Conservation (phyloP, 2,888 invertebrate species). For the Caenorhabditis zanzibari region DNA sequence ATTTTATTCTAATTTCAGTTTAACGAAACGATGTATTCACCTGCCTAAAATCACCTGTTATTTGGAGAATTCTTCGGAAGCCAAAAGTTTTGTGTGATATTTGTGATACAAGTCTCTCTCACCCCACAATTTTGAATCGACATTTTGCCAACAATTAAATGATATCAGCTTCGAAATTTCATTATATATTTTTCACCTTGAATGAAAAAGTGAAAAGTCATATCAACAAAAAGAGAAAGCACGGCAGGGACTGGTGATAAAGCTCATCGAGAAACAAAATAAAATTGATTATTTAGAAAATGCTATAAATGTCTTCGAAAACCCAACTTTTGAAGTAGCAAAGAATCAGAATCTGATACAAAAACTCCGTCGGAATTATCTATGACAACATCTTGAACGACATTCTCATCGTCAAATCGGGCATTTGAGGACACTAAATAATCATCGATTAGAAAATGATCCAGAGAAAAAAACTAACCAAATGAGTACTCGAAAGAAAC, state of each 20-base stretch:
- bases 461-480: slow-evolving; percentile 31
- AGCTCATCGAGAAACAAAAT: slow-evolving; percentile 20
- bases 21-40: slow-evolving; percentile 62
- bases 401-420: slow-evolving; percentile 37
- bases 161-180: slow-evolving; percentile 3
- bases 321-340: slow-evolving; percentile 17
- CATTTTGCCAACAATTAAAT: slow-evolving; percentile 24
- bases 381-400: not conserved
- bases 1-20: slow-evolving; percentile 53
- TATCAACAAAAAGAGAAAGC: slow-evolving; percentile 27
- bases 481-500: slow-evolving; percentile 72
- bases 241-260: slow-evolving; percentile 16
- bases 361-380: slow-evolving; percentile 45
- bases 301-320: slow-evolving; percentile 22
- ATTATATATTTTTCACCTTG: not conserved
- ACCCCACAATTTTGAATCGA: not conserved
- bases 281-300: not conserved
- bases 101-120: slow-evolving; percentile 18
- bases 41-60: slow-evolving; percentile 36
- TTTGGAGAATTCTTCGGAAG: slow-evolving; percentile 4
- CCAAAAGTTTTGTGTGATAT: slow-evolving; percentile 32
- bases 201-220: not conserved
- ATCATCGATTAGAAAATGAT: not conserved
- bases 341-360: slow-evolving; percentile 32
- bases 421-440: slow-evolving; percentile 37